phyloP scores from a whole-genome alignment of 2,797 vertebrate genomes.

The Spinus olivaceus region DNA sequence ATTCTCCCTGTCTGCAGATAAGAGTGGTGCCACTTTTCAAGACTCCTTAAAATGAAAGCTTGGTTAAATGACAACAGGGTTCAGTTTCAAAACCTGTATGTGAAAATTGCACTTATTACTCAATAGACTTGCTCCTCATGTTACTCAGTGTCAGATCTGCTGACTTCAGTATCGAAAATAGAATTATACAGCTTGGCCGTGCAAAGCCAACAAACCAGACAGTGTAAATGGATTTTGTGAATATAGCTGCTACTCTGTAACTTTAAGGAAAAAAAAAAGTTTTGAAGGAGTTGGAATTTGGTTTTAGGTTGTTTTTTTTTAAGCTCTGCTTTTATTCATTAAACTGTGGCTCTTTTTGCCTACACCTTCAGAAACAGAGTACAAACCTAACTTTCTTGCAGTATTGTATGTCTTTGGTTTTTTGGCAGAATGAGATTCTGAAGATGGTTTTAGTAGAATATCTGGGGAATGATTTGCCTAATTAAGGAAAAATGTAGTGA shows the following conservation, averaged over 20 bases:
- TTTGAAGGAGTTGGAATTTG: not conserved
- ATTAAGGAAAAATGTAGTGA: not conserved
- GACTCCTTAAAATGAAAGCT: not conserved
- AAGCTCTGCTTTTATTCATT: not conserved
- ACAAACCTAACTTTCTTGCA: not conserved
- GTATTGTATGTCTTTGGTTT: not conserved
- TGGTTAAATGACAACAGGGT: not conserved
- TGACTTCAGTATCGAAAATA: not conserved
- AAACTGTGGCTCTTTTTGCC: not conserved
- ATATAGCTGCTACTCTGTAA: not conserved
- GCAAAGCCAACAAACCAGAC: not conserved
- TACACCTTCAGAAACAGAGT: not conserved
- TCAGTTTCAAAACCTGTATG: not conserved
- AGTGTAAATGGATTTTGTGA: not conserved
- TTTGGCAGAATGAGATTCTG: not conserved
- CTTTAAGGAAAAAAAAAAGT: not conserved
- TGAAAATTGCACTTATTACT: not conserved
- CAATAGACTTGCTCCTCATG: not conserved
- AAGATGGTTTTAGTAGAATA: not conserved
- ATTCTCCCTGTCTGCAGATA: not conserved
- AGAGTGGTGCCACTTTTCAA: not conserved
- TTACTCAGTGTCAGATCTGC: not conserved
- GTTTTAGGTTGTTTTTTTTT: not conserved
- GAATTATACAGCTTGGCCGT: not conserved
- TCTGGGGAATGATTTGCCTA: not conserved